Base-by-base conservation (phyloP, 2,888 invertebrate genomes). In the Monoplex corrugatus region DNA sequence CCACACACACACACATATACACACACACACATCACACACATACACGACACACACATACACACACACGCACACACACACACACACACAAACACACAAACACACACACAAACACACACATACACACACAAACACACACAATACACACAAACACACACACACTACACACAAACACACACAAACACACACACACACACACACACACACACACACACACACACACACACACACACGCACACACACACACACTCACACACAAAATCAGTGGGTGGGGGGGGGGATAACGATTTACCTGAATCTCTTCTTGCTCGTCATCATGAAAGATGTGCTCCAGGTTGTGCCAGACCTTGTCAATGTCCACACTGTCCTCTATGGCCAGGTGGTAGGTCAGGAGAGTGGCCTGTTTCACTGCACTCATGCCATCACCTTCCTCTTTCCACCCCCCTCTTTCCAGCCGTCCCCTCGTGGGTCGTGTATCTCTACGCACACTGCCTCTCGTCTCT, bases 351-450 rank as follows among this genome's bases (percentile, higher is more conserved):
- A 89, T 63, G 68, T 89, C 89, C 85, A 90, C 90, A 32, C 84
- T 89, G 68, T 90, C 90, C 57, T 90, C 89, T 6, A 90, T 89
- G 35, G 90, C 89, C 87, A 82, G 43, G 43, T 88, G 87, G 85
- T 90, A 91, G 83, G 91, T 91, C 80, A 92, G 87, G 72, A 93
- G 87, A 3, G 92, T 92, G 2, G 87, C 89, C 87, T 91, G 92
- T 84, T 91, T 91, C 28, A 89, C 45, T 19, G 89, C 87, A 40
- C 92, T 91, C 92, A 93, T 92, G 1, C 2, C 32, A 2, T 32
- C 38, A 43, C n/a, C 40, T n/a, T 84, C 72, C 23, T 68, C 40
- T 16, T 6, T 23, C 16, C 32, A n/a, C 75, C 78, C 87, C 35
- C 1, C 2, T 1, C 75, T 38, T 10, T n/a, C n/a, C n/a, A n/a